Conservation (phyloP, 2,113 vertebrate species). For the Ageneiosus marmoratus region DNA sequence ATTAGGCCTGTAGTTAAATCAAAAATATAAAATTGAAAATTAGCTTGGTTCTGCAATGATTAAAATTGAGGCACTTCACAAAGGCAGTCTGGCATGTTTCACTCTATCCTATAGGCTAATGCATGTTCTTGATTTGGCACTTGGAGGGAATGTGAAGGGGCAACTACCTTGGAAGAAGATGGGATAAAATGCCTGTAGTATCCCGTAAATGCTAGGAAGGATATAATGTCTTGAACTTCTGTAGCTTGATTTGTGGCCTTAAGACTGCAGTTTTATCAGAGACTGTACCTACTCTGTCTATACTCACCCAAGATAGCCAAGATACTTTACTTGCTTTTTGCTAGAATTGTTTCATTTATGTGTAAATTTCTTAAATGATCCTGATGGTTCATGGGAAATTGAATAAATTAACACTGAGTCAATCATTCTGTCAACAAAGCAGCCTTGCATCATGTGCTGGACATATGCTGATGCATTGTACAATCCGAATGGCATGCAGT, state of each 20-base stretch:
- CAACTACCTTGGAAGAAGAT: neutral
- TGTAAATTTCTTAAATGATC: neutral
- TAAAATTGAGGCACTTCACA: neutral
- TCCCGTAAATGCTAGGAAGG: neutral
- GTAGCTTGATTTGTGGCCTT: neutral
- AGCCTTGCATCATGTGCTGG: neutral
- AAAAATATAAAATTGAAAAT: neutral
- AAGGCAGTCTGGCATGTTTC: neutral
- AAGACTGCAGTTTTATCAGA: neutral
- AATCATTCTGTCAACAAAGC: neutral
- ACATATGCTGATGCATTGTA: neutral
- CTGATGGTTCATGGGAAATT: neutral
- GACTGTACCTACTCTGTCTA: neutral
- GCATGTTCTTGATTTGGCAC: neutral
- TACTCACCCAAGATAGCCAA: neutral
- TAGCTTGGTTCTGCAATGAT: neutral
- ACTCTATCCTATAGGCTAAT: neutral
- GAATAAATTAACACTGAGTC: neutral
- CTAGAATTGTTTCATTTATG: neutral
- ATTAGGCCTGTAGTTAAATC: neutral
- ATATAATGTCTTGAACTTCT: neutral
- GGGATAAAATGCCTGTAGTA: neutral
- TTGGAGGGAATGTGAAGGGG: neutral
- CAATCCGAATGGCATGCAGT: neutral
- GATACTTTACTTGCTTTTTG: neutral